Evolutionary conservation across 1,140 invertebrate species (phyloP).

Genomic region (Zaprionus ornatus): DNA sequence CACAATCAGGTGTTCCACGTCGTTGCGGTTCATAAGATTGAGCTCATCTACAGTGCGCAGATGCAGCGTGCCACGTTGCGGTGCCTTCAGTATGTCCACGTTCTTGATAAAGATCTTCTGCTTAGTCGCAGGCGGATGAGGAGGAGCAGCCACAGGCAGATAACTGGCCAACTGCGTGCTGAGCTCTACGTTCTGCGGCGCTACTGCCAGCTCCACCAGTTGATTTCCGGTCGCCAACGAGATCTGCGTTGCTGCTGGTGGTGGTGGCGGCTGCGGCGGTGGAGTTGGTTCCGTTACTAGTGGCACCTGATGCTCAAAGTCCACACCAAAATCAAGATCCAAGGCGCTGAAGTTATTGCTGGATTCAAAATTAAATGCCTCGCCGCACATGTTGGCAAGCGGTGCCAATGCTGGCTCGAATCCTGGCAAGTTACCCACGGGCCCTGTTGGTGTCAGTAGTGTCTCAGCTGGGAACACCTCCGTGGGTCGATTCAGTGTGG

Average conservation of each 20-base stretch:
- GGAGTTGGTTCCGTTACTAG: slow-evolving; percentile 46
- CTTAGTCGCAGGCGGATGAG: slow-evolving; percentile 34
- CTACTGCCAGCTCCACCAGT: slow-evolving; percentile 30
- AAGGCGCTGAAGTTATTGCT: slow-evolving; percentile 59
- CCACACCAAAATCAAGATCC: slow-evolving; percentile 64
- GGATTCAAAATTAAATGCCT: slow-evolving; percentile 60
- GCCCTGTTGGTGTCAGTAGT: slow-evolving; percentile 53
- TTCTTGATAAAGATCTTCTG: slow-evolving; percentile 83
- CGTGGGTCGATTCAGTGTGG: neutral
- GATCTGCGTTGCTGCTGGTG: neutral
- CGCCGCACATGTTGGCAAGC: slow-evolving; percentile 59
- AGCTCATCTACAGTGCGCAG: slow-evolving; percentile 81
- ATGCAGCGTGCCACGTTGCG: slow-evolving; percentile 72
- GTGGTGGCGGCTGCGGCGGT: slow-evolving; percentile 21
- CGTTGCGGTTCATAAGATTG: slow-evolving; percentile 80
- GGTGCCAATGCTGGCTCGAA: slow-evolving; percentile 61
- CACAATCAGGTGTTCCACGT: slow-evolving; percentile 77
- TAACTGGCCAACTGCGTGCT: slow-evolving; percentile 44
- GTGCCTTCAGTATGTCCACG: slow-evolving; percentile 75
- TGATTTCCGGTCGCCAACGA: neutral
- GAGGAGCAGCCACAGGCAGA: slow-evolving; percentile 24
- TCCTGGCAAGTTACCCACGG: slow-evolving; percentile 50
- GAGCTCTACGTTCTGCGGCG: slow-evolving; percentile 20
- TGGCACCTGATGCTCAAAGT: slow-evolving; percentile 52
- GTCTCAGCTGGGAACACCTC: slow-evolving; percentile 58